Base-by-base conservation (phyloP, 2,888 invertebrate species). In the Allygus modestus region DNA sequence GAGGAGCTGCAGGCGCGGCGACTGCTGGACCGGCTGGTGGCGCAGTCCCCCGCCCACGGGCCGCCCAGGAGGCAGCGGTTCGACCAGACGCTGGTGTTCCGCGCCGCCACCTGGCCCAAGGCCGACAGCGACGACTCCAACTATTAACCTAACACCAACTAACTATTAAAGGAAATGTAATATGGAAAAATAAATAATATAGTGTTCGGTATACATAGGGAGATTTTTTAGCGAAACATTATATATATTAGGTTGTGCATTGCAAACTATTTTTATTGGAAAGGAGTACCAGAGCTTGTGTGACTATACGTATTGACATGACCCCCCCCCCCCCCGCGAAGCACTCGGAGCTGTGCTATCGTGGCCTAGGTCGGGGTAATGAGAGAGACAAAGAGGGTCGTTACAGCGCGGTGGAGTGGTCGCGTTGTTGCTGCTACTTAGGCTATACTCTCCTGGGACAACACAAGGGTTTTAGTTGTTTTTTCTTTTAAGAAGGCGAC, bases 361-460 rank as follows among this genome's bases (percentile, higher is more conserved):
- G 17, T 12, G 2, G 46, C 12, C 17, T 4, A 1, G 46, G 15
- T 17, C 7, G 46, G 2, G 46, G 46, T 46, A 46, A 46, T 46
- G 46, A 46, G 11, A 46, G n/a, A 17, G 11, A 46, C 46, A 12
- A 12, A 17, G 46, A 46, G 46, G 58, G 58, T 58, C 20, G 58
- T 58, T 58, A 58, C 58, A 58, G 15, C 23, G 51, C 17, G n/a
- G 9, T 58, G 58, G 58, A 58, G 58, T 58, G 58, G 58, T 23
- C 58, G 20, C 58, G 17, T 58, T 58, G 58, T 58, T 7, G 58
- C 23, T 12, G 23, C 58, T 51, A 51, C n/a, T 51, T 58, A 58
- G 37, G 9, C 9, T 37, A 4, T 37, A 37, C 37, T 37, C 58
- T 58, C 58, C 20, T 23, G 23, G 58, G 58, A 58, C 58, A 46